Evolutionary conservation across 1,140 invertebrate species (phyloP).

Genomic region (Scaptomyza graminum): DNA sequence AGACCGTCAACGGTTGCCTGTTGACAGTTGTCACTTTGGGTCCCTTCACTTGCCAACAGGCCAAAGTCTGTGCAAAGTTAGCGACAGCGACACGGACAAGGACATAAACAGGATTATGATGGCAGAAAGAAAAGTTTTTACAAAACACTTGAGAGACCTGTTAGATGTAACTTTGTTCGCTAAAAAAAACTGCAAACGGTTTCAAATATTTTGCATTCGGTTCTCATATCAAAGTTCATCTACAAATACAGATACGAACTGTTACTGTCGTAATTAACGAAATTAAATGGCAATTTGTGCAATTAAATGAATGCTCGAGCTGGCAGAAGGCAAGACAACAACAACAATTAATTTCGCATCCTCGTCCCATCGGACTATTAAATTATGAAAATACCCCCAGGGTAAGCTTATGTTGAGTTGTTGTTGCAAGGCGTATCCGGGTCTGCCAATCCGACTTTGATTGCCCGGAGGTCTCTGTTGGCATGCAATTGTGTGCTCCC

Average conservation of each 20-base stretch:
- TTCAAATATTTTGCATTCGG: not conserved
- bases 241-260: not conserved
- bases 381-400: constrained; percentile 56
- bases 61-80: constrained; percentile 2
- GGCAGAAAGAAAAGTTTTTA: constrained; percentile 16
- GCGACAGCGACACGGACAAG: constrained; percentile 1
- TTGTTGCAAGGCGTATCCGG: constrained; percentile 15
- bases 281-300: constrained; percentile 36
- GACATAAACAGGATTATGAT: constrained; percentile 22
- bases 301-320: constrained; percentile 25
- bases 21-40: constrained; percentile 16
- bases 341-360: not conserved
- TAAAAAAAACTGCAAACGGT: not conserved
- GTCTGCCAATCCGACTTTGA: constrained; percentile 17
- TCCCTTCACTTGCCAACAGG: constrained; percentile 5
- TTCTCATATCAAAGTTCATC: not conserved
- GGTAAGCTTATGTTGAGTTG: constrained; percentile 6
- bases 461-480: constrained; percentile 31
- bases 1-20: not conserved
- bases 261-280: constrained; percentile 22
- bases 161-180: not conserved
- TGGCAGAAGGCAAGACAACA: not conserved
- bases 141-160: constrained; percentile 10
- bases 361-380: constrained; percentile 19
- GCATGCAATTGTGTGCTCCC: constrained; percentile 26